Evolutionary conservation across 2,888 invertebrate species (phyloP).

Genomic region (Nasonovia ribisnigri): DNA sequence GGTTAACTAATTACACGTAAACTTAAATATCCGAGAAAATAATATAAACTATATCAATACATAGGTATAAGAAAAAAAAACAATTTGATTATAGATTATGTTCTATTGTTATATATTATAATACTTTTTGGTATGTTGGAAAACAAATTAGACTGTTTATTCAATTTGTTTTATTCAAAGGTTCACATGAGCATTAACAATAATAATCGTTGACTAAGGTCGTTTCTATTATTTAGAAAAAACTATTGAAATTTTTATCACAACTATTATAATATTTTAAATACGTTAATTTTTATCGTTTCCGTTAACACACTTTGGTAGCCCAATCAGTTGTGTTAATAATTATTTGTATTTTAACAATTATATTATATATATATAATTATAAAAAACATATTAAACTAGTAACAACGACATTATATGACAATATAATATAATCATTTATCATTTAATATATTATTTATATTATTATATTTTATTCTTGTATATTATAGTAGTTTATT

Average conservation of each 20-base stretch:
- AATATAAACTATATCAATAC: not conserved
- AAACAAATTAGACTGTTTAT: not conserved
- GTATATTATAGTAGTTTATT: not conserved
- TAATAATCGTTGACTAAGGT: not conserved
- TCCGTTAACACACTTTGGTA: not conserved
- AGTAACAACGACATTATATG: not conserved
- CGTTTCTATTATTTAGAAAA: not conserved
- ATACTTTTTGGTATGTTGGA: not conserved
- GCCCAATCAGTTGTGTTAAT: not conserved
- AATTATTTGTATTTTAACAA: not conserved
- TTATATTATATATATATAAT: not conserved
- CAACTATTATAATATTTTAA: not conserved
- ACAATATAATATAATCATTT: not conserved
- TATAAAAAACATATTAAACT: not conserved
- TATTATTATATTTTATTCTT: not conserved
- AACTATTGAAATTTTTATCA: not conserved
- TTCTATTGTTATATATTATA: not conserved
- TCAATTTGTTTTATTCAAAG: not conserved
- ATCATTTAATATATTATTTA: not conserved
- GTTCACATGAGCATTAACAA: not conserved
- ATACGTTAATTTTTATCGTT: not conserved
- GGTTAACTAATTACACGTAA: not conserved
- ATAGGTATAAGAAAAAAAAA: not conserved
- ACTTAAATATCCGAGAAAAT: not conserved
- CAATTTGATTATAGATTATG: not conserved